These are phyloP conservation scores for Apis florea DNA, from an alignment of 1,140 invertebrate species.

Conservation along the genomic window DNA sequence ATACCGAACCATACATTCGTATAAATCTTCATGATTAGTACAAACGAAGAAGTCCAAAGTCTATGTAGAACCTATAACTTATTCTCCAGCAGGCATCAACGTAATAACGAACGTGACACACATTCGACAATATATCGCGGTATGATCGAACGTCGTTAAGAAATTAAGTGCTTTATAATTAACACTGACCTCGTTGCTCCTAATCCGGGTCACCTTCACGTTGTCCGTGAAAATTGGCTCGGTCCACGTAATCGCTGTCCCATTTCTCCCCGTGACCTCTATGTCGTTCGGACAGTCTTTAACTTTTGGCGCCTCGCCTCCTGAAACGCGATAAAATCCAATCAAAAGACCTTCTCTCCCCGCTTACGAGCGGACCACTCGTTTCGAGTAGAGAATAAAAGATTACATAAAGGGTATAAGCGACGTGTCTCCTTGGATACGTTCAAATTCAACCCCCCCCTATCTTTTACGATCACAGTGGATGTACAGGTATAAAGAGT, in stretches of 20 bases:
- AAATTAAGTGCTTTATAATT: constrained; percentile 17
- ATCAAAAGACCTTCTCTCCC: neutral
- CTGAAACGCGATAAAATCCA: constrained; percentile 62
- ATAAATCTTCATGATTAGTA: neutral
- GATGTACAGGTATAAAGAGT: no score
- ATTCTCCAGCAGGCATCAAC: neutral
- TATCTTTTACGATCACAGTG: no score
- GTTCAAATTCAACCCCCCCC: neutral
- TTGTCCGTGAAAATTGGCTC: constrained; percentile 83
- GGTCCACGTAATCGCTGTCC: constrained; percentile 80
- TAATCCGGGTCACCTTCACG: constrained; percentile 79
- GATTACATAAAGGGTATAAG: neutral
- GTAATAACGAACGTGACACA: neutral
- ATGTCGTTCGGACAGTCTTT: constrained; percentile 77
- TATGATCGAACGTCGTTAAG: neutral
- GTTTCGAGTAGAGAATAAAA: neutral
- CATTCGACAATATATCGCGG: neutral
- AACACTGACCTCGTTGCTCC: constrained; percentile 79
- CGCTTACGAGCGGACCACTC: neutral
- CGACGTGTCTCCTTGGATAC: neutral
- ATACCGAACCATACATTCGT: neutral
- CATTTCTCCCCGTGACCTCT: constrained; percentile 71
- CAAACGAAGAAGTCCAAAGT: neutral
- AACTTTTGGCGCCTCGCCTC: constrained; percentile 77
- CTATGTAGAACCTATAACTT: neutral